Conservation (phyloP, 2,797 vertebrate species). For the Leptodactylus fallax region DNA sequence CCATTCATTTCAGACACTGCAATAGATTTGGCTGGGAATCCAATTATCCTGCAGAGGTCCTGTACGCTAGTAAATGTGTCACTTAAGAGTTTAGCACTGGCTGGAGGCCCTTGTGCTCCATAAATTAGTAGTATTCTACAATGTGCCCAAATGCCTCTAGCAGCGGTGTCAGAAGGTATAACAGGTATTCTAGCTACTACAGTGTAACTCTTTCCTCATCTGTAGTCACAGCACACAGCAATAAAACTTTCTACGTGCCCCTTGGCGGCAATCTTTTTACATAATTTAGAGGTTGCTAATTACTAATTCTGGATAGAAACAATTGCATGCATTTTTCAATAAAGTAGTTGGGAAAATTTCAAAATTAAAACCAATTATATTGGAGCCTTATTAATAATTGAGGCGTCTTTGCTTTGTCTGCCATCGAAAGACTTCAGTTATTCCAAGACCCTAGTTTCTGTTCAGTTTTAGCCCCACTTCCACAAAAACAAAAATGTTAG, state of each 20-base stretch:
- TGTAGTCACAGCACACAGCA: slow-evolving; percentile 19
- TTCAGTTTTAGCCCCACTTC: background rate
- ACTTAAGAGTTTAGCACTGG: slow-evolving; percentile 43
- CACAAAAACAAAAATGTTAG: too few relatives aligned
- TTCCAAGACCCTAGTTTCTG: background rate
- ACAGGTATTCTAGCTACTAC: background rate
- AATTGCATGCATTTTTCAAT: slow-evolving; percentile 15
- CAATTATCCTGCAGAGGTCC: slow-evolving; percentile 18
- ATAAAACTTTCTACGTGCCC: slow-evolving; percentile 20
- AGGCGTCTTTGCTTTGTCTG: background rate
- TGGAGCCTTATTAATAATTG: background rate
- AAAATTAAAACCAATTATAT: slow-evolving; percentile 23
- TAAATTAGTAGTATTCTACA: slow-evolving; percentile 34
- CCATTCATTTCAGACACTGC: background rate
- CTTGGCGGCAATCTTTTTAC: slow-evolving; percentile 6
- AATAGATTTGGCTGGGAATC: slow-evolving; percentile 2
- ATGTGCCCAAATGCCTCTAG: slow-evolving; percentile 29
- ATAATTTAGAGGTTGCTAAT: slow-evolving; percentile 26
- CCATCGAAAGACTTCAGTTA: background rate
- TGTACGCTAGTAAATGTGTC: slow-evolving; percentile 40
- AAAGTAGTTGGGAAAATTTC: slow-evolving; percentile 15
- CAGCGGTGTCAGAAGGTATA: background rate
- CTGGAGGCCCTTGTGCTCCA: slow-evolving; percentile 19
- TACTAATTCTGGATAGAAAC: slow-evolving; percentile 29
- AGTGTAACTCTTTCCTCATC: background rate